Conservation (phyloP, 2,888 invertebrate genomes). For the Drosophila nr. fundita region DNA sequence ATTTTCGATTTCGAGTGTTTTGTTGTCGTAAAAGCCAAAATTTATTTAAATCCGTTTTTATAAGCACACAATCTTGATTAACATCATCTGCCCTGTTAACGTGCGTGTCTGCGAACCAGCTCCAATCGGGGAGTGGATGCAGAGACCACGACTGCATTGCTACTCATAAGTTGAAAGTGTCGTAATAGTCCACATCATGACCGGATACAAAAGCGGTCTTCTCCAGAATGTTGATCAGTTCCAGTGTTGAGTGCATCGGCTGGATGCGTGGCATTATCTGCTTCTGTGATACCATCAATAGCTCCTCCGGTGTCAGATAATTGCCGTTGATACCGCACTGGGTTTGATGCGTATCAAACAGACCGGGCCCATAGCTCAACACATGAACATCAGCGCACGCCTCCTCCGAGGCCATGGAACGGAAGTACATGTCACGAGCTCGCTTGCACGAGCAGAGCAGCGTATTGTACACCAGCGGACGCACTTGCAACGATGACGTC, state of each 20-base stretch:
- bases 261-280: conserved; percentile 62
- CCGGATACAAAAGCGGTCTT: conserved; percentile 82
- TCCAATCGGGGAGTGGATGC: conserved; percentile 27
- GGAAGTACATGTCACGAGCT: conserved; percentile 84
- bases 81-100: conserved; percentile 34
- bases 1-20: conserved; percentile 38
- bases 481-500: conserved; percentile 75
- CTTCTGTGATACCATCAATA: conserved; percentile 51
- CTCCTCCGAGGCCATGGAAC: conserved; percentile 80
- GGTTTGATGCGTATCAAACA: conserved; percentile 68
- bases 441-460: conserved; percentile 80
- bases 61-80: conserved; percentile 29
- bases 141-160: conserved; percentile 62
- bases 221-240: conserved; percentile 82
- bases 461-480: conserved; percentile 74
- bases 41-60: conserved; percentile 55
- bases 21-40: conserved; percentile 41
- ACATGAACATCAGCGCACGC: conserved; percentile 63
- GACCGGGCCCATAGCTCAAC: conserved; percentile 80
- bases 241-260: conserved; percentile 74
- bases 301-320: conserved; percentile 58
- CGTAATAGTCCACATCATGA: conserved; percentile 83
- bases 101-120: conserved; percentile 28
- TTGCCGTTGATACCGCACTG: conserved; percentile 79
- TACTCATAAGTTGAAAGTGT: conserved; percentile 82